phyloP scores from a whole-genome alignment of 2,888 invertebrate species.

The Therioaphis trifolii region DNA sequence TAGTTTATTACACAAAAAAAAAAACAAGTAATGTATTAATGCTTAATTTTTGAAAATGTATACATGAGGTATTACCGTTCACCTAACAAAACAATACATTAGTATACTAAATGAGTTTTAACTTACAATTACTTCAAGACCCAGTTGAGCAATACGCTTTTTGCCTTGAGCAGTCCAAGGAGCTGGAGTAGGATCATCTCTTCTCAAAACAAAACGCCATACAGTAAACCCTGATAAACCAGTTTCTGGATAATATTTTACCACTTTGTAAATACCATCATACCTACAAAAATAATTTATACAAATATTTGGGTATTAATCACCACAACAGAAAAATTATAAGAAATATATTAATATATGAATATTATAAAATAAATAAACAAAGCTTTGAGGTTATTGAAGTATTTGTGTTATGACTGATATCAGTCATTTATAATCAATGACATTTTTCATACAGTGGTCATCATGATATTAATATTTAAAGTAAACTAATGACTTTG shows the following conservation, averaged over 20 bases:
- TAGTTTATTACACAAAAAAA: no score
- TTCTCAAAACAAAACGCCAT: slow-evolving; percentile 81
- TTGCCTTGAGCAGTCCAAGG: slow-evolving; percentile 83
- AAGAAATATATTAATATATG: neutral
- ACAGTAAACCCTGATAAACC: slow-evolving; percentile 83
- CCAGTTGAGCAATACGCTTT: slow-evolving; percentile 69
- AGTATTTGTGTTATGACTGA: no score
- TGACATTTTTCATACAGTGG: no score
- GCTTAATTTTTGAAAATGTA: neutral
- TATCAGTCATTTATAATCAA: neutral
- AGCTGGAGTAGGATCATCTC: slow-evolving; percentile 82
- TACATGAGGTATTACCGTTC: no score
- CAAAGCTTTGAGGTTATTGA: no score
- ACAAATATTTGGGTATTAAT: no score
- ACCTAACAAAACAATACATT: neutral
- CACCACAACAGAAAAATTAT: no score
- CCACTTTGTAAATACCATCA: slow-evolving; percentile 88
- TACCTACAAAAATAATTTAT: slow-evolving; percentile 75
- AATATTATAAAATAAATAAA: no score
- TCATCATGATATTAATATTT: no score
- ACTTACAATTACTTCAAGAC: slow-evolving; percentile 70
- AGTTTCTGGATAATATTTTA: slow-evolving; percentile 82
- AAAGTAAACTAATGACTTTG: no score
- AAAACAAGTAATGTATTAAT: neutral
- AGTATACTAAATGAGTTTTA: slow-evolving; percentile 4